phyloP scores from a whole-genome alignment of 2,888 invertebrate species.

The Xylota sylvarum region DNA sequence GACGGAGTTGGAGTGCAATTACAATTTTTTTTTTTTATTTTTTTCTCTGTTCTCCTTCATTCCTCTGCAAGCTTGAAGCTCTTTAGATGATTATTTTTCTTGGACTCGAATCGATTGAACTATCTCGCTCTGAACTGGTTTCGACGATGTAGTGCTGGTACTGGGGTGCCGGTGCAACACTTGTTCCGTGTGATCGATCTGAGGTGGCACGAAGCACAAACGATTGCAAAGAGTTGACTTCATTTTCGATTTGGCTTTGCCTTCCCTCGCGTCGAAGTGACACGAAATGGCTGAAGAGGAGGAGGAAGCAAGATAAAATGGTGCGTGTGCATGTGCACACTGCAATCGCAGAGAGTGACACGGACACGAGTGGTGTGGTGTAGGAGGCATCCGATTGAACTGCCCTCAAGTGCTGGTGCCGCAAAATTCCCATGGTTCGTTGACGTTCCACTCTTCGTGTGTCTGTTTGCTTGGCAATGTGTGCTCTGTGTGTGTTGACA shows the following conservation, averaged over 20 bases:
- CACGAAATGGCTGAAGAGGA: slow-evolving; percentile 59
- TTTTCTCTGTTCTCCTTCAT: no score
- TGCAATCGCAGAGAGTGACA: slow-evolving; percentile 67
- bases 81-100: slow-evolving; percentile 66
- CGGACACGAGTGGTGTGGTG: slow-evolving; percentile 46
- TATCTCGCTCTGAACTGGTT: slow-evolving; percentile 70
- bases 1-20: slow-evolving; percentile 66
- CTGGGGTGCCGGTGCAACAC: slow-evolving; percentile 68
- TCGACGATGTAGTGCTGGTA: slow-evolving; percentile 29
- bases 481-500: slow-evolving; percentile 79
- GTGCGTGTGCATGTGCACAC: slow-evolving; percentile 72
- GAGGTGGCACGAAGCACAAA: slow-evolving; percentile 61
- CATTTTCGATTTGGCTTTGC: slow-evolving; percentile 64
- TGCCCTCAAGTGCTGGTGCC: slow-evolving; percentile 69
- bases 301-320: slow-evolving; percentile 49
- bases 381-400: slow-evolving; percentile 75
- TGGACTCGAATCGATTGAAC: slow-evolving; percentile 64
- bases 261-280: slow-evolving; percentile 59
- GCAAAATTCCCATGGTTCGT: slow-evolving; percentile 71
- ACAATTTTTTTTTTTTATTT: slow-evolving; percentile 20
- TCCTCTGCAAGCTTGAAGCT: slow-evolving; percentile 47
- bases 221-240: slow-evolving; percentile 66
- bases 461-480: slow-evolving; percentile 34
- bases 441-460: slow-evolving; percentile 39
- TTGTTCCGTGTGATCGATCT: slow-evolving; percentile 76